These are phyloP conservation scores for Toxonevra muliebris DNA, from an alignment of 2,888 invertebrate species.

Conservation along the genomic window DNA sequence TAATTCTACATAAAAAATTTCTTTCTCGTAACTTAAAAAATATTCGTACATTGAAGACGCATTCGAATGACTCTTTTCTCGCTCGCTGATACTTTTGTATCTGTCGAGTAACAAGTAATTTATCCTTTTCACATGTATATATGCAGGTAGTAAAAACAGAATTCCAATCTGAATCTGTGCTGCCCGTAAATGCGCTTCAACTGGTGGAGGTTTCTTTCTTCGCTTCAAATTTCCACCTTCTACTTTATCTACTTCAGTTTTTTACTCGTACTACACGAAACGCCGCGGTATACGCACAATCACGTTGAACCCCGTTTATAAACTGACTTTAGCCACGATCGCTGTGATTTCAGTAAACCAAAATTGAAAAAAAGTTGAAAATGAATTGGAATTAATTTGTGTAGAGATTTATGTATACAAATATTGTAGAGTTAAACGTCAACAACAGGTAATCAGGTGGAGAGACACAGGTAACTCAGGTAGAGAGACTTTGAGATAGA, in stretches of 20 bases:
- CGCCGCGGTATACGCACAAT: constrained; percentile 36
- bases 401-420: constrained; percentile 13
- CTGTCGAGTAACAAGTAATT: too few species aligned
- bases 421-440: too few species aligned
- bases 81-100: too few species aligned
- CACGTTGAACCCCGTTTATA: constrained; percentile 54
- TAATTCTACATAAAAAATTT: too few species aligned
- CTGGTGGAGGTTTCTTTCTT: constrained; percentile 1
- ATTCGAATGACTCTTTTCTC: too few species aligned
- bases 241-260: background rate
- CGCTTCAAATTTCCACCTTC: constrained; percentile 6
- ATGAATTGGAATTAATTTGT: constrained; percentile 1
- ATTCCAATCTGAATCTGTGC: too few species aligned
- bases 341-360: constrained; percentile 45
- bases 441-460: background rate
- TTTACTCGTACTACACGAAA: background rate
- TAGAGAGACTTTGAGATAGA: background rate
- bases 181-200: background rate
- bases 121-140: too few species aligned
- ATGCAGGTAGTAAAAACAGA: too few species aligned
- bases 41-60: too few species aligned
- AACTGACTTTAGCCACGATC: constrained; percentile 49
- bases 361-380: constrained; percentile 39
- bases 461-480: too few species aligned
- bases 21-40: too few species aligned